These are phyloP conservation scores for Caenorhabditis becei DNA, from an alignment of 2,888 invertebrate species.

Conservation along the genomic window DNA sequence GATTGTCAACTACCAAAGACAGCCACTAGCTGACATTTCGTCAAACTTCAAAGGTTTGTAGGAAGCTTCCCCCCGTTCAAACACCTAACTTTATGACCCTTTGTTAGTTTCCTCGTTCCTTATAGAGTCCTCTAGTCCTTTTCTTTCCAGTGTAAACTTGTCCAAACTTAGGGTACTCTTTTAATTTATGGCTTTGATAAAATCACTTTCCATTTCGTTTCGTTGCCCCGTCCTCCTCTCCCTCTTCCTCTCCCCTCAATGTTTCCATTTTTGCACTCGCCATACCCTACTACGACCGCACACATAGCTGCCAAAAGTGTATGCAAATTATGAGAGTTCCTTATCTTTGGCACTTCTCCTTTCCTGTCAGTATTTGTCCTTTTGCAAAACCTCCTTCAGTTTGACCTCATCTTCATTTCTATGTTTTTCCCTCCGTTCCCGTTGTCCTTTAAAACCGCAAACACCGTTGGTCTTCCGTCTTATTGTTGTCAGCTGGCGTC, in stretches of 20 bases:
- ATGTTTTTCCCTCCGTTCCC: conserved; percentile 24
- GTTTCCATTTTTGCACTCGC: neutral
- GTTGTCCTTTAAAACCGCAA: conserved; percentile 30
- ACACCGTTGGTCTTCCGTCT: conserved; percentile 9
- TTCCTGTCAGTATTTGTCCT: neutral
- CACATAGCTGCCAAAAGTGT: conserved; percentile 29
- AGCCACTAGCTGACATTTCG: conserved; percentile 18
- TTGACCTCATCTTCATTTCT: neutral
- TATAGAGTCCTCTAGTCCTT: conserved; percentile 7
- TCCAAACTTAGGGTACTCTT: neutral
- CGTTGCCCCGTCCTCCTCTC: neutral
- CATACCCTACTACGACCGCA: conserved; percentile 24
- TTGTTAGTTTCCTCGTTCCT: conserved; percentile 34
- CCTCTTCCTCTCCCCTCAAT: neutral
- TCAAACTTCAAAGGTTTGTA: conserved; percentile 49
- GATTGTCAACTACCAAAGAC: neutral
- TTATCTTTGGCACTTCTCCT: conserved; percentile 28
- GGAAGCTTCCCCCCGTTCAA: neutral
- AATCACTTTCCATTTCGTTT: conserved; percentile 11
- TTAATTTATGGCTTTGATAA: conserved; percentile 42
- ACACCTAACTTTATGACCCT: conserved; percentile 38
- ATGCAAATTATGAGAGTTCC: conserved; percentile 43
- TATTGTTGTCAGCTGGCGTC: conserved; percentile 29
- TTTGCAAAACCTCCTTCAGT: too few relatives aligned
- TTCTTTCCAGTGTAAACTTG: conserved; percentile 9